Conservation (phyloP, 2,888 invertebrate genomes). For the Himalopsyche japonica region DNA sequence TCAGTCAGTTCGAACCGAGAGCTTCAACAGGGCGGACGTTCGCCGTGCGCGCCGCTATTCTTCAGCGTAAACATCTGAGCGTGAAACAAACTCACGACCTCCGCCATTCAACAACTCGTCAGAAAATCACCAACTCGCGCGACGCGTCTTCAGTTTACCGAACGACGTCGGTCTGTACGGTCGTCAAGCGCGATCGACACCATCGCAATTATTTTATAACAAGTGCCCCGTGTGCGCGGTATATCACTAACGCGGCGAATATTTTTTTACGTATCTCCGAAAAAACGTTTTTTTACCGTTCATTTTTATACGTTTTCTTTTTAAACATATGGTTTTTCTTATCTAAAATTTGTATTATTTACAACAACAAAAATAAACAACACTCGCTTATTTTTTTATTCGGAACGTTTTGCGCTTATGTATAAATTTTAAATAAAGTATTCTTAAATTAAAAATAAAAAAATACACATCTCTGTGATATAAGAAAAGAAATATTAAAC, state of each 20-base stretch:
- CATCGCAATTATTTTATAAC: slow-evolving; percentile 15
- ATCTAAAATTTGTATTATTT: neutral
- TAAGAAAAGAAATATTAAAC: slow-evolving; percentile 24
- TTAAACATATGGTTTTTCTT: slow-evolving; percentile 4
- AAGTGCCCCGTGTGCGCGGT: neutral
- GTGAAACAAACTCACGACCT: neutral
- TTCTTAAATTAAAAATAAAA: slow-evolving; percentile 16
- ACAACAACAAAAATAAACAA: neutral
- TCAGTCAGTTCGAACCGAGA: slow-evolving; percentile 29
- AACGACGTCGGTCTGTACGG: slow-evolving; percentile 18
- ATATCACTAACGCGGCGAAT: neutral
- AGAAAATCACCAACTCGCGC: neutral
- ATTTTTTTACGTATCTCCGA: neutral
- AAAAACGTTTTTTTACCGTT: slow-evolving; percentile 21
- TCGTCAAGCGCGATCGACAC: slow-evolving; percentile 15
- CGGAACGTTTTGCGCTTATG: neutral
- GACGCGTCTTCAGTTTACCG: slow-evolving; percentile 8
- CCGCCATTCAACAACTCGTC: slow-evolving; percentile 5
- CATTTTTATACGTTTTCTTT: slow-evolving; percentile 23
- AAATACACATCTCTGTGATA: slow-evolving; percentile 23
- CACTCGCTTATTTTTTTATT: neutral
- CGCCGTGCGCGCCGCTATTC: slow-evolving; percentile 16
- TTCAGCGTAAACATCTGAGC: neutral
- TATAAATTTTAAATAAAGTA: slow-evolving; percentile 7
- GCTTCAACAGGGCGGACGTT: slow-evolving; percentile 30